phyloP scores from a whole-genome alignment of 2,113 vertebrate genomes.

The Meriones unguiculatus region DNA sequence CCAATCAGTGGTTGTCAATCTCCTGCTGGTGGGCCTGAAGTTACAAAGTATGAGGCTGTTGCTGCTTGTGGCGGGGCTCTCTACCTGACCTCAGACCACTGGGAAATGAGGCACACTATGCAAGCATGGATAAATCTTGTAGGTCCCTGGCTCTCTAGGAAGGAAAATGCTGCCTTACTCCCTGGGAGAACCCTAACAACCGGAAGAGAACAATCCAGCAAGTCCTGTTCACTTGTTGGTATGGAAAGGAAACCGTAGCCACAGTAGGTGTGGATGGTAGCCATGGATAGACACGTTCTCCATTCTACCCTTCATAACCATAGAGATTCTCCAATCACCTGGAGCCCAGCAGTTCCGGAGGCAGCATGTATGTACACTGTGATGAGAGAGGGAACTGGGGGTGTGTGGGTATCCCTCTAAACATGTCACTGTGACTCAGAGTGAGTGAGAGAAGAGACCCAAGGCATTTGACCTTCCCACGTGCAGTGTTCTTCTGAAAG shows the following conservation, averaged over 20 bases:
- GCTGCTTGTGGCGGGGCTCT: background rate
- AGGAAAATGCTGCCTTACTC: background rate
- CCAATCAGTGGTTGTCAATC: background rate
- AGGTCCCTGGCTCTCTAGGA: rapidly evolving
- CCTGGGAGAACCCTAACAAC: background rate
- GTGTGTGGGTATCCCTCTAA: too few relatives aligned
- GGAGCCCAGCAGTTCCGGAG: background rate
- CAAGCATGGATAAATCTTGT: background rate
- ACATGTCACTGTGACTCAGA: background rate
- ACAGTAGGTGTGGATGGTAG: background rate
- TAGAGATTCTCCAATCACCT: background rate
- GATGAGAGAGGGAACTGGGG: background rate
- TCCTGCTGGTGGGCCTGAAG: too few relatives aligned
- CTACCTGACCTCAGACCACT: background rate
- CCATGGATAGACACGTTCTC: background rate
- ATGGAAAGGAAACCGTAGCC: background rate
- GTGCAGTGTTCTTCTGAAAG: background rate
- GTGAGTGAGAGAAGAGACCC: background rate
- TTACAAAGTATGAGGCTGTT: background rate
- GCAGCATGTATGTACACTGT: background rate
- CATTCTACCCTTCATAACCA: background rate
- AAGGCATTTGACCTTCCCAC: background rate
- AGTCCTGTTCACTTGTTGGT: background rate
- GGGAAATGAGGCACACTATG: rapidly evolving
- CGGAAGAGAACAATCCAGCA: background rate